These are phyloP conservation scores for Drosophila yooni DNA, from an alignment of 2,888 invertebrate genomes.

Conservation along the genomic window DNA sequence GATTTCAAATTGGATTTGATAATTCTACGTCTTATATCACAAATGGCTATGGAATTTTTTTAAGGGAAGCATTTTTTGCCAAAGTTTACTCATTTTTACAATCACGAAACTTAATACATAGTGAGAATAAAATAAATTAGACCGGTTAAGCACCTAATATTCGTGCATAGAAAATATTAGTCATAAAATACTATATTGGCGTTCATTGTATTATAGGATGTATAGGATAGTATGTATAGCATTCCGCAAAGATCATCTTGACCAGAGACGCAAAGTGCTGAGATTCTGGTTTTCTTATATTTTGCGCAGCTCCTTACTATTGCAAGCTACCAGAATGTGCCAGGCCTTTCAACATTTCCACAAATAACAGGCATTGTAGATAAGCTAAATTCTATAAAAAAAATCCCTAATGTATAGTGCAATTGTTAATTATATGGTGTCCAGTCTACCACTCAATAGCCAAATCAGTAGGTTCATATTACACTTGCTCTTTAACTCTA, in stretches of 20 bases:
- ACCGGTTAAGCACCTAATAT: not conserved
- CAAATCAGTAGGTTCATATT: constrained; percentile 68
- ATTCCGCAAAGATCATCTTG: not conserved
- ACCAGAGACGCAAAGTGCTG: not conserved
- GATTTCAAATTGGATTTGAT: not conserved
- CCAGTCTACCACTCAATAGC: constrained; percentile 55
- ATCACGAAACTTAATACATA: not conserved
- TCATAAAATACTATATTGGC: not conserved
- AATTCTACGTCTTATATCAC: not conserved
- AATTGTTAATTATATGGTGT: constrained; percentile 18
- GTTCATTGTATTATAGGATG: not conserved
- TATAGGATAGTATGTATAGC: too few species aligned
- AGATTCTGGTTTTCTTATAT: not conserved
- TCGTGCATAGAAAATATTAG: not conserved
- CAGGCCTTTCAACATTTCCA: not conserved
- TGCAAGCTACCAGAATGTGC: not conserved
- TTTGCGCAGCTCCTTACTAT: not conserved
- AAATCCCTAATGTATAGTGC: not conserved
- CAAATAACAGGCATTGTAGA: not conserved
- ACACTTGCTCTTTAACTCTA: constrained; percentile 58
- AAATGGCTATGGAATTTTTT: not conserved
- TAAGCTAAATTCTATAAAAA: not conserved
- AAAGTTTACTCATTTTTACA: not conserved
- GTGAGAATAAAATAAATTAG: not conserved
- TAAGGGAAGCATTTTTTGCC: not conserved